These are phyloP conservation scores for Bucorvus abyssinicus DNA, from an alignment of 2,797 vertebrate genomes.

Conservation along the genomic window DNA sequence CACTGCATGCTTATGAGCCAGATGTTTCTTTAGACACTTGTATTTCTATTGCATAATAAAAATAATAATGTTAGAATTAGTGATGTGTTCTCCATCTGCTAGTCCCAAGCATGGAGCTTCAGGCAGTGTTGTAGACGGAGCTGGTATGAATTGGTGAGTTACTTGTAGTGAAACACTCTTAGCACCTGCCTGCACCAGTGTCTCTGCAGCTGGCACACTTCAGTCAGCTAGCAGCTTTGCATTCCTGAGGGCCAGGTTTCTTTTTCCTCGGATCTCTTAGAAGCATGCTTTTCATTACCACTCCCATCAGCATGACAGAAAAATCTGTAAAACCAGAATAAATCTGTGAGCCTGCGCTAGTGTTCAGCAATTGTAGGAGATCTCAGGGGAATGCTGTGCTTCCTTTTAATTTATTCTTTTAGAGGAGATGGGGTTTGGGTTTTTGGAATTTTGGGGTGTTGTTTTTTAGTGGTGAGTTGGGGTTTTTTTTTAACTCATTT, in stretches of 20 bases:
- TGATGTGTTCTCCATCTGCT: accelerated
- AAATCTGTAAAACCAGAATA: background rate
- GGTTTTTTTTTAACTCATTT: background rate
- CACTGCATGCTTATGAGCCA: background rate
- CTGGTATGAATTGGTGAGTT: background rate
- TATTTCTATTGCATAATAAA: background rate
- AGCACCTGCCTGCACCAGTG: background rate
- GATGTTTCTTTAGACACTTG: background rate
- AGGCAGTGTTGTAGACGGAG: background rate
- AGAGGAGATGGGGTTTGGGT: background rate
- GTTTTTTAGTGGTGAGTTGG: background rate
- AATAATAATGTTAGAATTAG: background rate
- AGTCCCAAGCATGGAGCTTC: background rate
- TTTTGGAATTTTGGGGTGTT: too few relatives aligned
- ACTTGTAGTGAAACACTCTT: background rate
- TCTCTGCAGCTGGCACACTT: background rate
- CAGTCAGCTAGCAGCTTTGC: background rate
- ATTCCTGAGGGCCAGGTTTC: background rate
- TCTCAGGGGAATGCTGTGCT: background rate
- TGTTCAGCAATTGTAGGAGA: background rate
- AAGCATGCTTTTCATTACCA: background rate
- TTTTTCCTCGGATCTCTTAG: background rate
- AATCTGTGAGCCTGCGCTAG: background rate
- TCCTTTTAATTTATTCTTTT: background rate
- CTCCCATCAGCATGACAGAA: background rate